phyloP scores from a whole-genome alignment of 2,888 invertebrate genomes.

The Pimpla rufipes region DNA sequence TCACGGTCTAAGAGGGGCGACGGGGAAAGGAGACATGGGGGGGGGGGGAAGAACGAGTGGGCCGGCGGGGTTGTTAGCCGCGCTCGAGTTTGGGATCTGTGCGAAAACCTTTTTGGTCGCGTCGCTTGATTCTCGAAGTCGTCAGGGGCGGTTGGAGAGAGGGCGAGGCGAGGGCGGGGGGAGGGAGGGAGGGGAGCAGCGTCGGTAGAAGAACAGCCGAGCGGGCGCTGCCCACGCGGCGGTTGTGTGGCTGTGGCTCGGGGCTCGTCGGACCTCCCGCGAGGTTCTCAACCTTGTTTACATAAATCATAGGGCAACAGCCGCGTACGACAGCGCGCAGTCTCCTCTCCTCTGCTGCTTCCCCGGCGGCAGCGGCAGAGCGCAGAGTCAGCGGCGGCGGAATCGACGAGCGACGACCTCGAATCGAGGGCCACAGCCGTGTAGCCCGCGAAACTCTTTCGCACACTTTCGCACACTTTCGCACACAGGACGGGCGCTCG shows the following conservation, averaged over 20 bases:
- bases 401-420: conserved; percentile 68
- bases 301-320: conserved; percentile 77
- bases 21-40: not conserved
- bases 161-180: not conserved
- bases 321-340: conserved; percentile 65
- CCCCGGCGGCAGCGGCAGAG: conserved; percentile 48
- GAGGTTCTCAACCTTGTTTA: conserved; percentile 81
- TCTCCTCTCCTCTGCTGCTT: conserved; percentile 47
- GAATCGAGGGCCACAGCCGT: conserved; percentile 62
- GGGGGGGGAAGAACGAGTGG: conserved; percentile 33
- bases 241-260: conserved; percentile 62
- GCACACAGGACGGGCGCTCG: conserved; percentile 32
- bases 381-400: conserved; percentile 38
- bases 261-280: conserved; percentile 71
- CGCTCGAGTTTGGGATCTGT: conserved; percentile 46
- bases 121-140: conserved; percentile 21
- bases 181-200: not conserved
- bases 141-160: not conserved
- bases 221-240: conserved; percentile 49
- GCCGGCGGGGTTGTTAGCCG: conserved; percentile 76
- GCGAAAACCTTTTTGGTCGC: conserved; percentile 51
- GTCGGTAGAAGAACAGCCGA: conserved; percentile 24
- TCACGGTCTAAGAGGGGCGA: conserved; percentile 5
- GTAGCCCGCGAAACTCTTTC: conserved; percentile 60
- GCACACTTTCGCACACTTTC: conserved; percentile 30